Conservation (phyloP, 2,797 vertebrate genomes). For the Phyllotis vaccarum region DNA sequence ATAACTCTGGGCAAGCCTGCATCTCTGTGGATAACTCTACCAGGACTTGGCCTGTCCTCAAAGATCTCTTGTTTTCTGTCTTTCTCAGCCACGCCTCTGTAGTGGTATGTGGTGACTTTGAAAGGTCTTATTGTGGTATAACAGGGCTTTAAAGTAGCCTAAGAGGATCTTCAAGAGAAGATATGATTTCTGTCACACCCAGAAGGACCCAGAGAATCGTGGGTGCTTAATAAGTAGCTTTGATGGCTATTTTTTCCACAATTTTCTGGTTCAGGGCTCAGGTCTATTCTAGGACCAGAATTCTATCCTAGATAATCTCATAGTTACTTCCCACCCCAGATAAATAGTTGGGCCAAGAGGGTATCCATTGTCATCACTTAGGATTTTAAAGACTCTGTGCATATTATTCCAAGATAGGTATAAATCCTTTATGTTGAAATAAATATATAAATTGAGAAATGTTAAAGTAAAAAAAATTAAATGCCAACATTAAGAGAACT, state of each 20-base stretch:
- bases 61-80: constrained; percentile 25
- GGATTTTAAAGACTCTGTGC: not conserved
- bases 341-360: constrained; percentile 28
- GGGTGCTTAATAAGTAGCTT: constrained; percentile 1
- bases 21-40: not conserved
- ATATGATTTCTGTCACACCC: not conserved
- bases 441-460: constrained; percentile 32
- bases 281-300: constrained; percentile 52
- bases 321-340: constrained; percentile 16
- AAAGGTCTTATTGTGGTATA: not conserved
- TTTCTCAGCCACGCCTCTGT: not conserved
- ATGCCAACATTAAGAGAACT: not conserved
- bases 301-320: constrained; percentile 29
- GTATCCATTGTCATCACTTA: not conserved
- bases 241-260: constrained; percentile 25
- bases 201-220: not conserved
- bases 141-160: not conserved
- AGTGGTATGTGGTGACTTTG: not conserved
- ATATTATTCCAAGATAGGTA: constrained; percentile 44
- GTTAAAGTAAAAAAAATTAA: not conserved
- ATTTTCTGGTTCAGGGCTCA: constrained; percentile 46
- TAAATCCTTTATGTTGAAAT: not conserved
- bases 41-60: not conserved
- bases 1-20: not conserved
- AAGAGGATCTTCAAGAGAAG: not conserved